Evolutionary conservation across 1,140 invertebrate genomes (phyloP).

Genomic region (Cotesia typhae): DNA sequence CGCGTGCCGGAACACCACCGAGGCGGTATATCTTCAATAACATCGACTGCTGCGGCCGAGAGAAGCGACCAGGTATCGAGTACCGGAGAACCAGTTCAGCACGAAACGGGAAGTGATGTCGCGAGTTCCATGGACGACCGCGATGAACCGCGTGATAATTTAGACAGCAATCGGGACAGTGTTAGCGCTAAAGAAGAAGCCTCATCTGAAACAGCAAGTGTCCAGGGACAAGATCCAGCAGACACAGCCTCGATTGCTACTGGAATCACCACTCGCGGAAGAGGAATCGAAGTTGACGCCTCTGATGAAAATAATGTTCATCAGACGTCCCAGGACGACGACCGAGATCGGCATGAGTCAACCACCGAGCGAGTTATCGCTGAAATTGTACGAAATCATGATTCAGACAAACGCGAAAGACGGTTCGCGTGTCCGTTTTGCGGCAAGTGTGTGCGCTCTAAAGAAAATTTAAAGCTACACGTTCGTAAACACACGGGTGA

Average conservation of each 20-base stretch:
- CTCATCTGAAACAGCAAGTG: slow-evolving; percentile 43
- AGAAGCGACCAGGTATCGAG: slow-evolving; percentile 76
- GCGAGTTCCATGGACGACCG: slow-evolving; percentile 44
- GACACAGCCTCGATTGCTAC: slow-evolving; percentile 13
- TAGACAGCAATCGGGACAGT: neutral
- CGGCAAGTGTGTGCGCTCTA: slow-evolving; percentile 86
- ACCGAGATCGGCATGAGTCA: slow-evolving; percentile 46
- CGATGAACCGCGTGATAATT: neutral
- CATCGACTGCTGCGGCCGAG: slow-evolving; percentile 51
- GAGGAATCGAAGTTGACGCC: slow-evolving; percentile 35
- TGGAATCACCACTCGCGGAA: neutral
- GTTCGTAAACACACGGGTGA: slow-evolving; percentile 90
- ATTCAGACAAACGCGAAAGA: slow-evolving; percentile 60
- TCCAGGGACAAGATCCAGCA: slow-evolving; percentile 41
- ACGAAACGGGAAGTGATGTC: slow-evolving; percentile 59
- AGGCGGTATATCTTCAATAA: slow-evolving; percentile 3
- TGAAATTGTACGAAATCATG: slow-evolving; percentile 46
- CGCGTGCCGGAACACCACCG: slow-evolving; percentile 41
- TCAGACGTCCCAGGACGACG: slow-evolving; percentile 43
- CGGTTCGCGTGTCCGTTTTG: slow-evolving; percentile 88
- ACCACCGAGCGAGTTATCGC: slow-evolving; percentile 50
- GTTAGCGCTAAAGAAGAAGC: slow-evolving; percentile 46
- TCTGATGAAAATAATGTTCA: slow-evolving; percentile 45
- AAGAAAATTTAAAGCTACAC: slow-evolving; percentile 88
- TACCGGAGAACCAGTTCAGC: slow-evolving; percentile 73